Base-by-base conservation (phyloP, 2,888 invertebrate genomes). In the Monoplex corrugatus region DNA sequence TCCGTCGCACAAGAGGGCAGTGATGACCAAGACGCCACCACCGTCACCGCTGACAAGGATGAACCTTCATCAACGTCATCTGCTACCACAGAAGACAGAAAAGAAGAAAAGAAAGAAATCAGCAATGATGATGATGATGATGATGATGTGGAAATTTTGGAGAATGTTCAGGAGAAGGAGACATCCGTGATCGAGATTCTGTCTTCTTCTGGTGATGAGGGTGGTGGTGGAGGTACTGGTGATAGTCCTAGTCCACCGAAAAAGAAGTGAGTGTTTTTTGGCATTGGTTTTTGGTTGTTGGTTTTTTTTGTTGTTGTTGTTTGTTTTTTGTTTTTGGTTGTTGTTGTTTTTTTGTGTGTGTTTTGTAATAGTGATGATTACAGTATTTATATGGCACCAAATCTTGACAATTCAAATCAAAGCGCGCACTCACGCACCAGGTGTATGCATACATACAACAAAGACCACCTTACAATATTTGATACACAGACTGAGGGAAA, bases 1-100 rank as follows among this genome's bases (percentile, higher is more conserved):
- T 90, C 91, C 32, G 90, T 92, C 16, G 23, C 68, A 6, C 90
- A 86, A 6, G 89, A 86, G 38, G 13, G 35, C 75, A 38, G 38
- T 19, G 75, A 75, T 13, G 5, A 23, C 43, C 16, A 40, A 43
- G 40, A 32, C 28, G 6, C 78, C 19, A 80, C 82, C 38, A 16
- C 23, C 43, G 75, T 35, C 3, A 38, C 75, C 35, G 6, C 75
- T 57, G 84, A 84, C 5, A 44, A 43, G 35, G 57, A n/a, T 80
- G 78, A 43, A 28, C 43, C 78, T 28, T 80, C 78, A 19, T 80
- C 78, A 28, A 23, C 78, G 8, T 80, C 78, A 19, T 80, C 78
- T 1, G 40, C 78, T 0, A 28, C 28, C n/a, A 45, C 63, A n/a
- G 78, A 57, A 3, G 75, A 57, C 5, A n/a, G 44, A 83, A n/a